Conservation (phyloP, 2,797 vertebrate genomes). For the Sandelia bainsii region DNA sequence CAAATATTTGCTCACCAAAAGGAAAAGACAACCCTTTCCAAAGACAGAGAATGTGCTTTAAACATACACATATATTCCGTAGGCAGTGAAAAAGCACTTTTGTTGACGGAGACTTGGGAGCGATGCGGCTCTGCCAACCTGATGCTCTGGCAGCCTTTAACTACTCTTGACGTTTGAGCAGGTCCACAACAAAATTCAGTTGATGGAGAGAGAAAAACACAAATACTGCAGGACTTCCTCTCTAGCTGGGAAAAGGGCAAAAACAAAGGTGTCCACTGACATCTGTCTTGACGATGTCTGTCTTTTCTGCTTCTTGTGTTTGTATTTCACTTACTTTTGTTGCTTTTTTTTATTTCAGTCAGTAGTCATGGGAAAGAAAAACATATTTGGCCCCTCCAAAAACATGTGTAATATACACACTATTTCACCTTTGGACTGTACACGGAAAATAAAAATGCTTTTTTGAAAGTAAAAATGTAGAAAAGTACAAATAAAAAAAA, state of each 20-base stretch:
- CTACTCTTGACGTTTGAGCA: conserved; percentile 86
- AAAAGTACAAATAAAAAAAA: conserved; percentile 79
- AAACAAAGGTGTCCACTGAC: conserved; percentile 86
- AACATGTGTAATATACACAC: conserved; percentile 96
- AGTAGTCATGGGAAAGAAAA: conserved; percentile 84
- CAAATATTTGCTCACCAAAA: conserved; percentile 89
- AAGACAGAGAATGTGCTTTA: conserved; percentile 89
- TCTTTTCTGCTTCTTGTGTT: conserved; percentile 60
- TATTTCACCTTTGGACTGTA: conserved; percentile 92
- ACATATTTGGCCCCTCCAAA: conserved; percentile 88
- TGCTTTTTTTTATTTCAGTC: conserved; percentile 52
- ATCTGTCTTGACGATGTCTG: conserved; percentile 80
- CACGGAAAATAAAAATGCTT: conserved; percentile 86
- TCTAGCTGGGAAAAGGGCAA: conserved; percentile 85
- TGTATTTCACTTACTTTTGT: conserved; percentile 52
- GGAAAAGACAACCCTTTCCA: conserved; percentile 83
- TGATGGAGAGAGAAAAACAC: conserved; percentile 84
- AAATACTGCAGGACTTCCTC: conserved; percentile 89
- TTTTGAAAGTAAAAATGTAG: conserved; percentile 69
- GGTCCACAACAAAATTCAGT: conserved; percentile 92
- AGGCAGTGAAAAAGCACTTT: conserved; percentile 99
- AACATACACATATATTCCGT: conserved; percentile 94
- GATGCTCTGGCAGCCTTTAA: conserved; percentile 84
- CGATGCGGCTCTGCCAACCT: conserved; percentile 77
- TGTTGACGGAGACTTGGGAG: conserved; percentile 90